phyloP scores from a whole-genome alignment of 2,797 vertebrate species.

The Argyrosomus regius region DNA sequence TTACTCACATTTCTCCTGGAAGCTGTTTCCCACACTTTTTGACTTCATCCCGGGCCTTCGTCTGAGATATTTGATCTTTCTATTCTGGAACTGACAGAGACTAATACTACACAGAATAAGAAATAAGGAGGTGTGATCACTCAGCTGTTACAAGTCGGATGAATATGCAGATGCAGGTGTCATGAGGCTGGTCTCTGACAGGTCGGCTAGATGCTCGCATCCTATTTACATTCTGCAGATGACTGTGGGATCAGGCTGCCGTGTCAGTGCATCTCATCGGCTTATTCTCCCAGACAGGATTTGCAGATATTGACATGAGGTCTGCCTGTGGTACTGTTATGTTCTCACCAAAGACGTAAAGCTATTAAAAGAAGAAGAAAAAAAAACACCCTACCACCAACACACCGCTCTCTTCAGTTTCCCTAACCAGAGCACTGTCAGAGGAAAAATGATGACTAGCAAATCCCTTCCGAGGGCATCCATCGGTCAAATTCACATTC shows the following conservation, averaged over 20 bases:
- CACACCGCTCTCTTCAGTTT: background rate
- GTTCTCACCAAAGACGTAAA: conserved; percentile 20
- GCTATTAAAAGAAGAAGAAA: conserved; percentile 1
- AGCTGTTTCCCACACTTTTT: conserved; percentile 2
- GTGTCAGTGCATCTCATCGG: conserved; percentile 43
- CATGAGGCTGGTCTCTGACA: background rate
- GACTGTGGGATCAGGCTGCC: conserved; percentile 26
- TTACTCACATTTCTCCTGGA: background rate
- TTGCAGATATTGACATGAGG: conserved; percentile 44
- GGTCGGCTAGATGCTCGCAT: background rate
- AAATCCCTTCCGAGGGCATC: conserved; percentile 26
- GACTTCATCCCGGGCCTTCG: background rate
- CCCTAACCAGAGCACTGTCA: conserved; percentile 2
- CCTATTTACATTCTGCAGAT: conserved; percentile 43
- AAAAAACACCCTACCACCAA: background rate
- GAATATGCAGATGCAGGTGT: conserved; percentile 25
- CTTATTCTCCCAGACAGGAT: conserved; percentile 48
- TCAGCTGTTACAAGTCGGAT: background rate
- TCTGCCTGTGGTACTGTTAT: conserved; percentile 22
- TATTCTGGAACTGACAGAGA: conserved; percentile 5
- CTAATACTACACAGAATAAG: background rate
- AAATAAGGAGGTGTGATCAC: conserved; percentile 9
- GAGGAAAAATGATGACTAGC: conserved; percentile 23
- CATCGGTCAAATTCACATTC: conserved; percentile 38
- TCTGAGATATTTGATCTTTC: background rate